These are phyloP conservation scores for Julus scanicus DNA, from an alignment of 2,888 invertebrate species.

Conservation along the genomic window DNA sequence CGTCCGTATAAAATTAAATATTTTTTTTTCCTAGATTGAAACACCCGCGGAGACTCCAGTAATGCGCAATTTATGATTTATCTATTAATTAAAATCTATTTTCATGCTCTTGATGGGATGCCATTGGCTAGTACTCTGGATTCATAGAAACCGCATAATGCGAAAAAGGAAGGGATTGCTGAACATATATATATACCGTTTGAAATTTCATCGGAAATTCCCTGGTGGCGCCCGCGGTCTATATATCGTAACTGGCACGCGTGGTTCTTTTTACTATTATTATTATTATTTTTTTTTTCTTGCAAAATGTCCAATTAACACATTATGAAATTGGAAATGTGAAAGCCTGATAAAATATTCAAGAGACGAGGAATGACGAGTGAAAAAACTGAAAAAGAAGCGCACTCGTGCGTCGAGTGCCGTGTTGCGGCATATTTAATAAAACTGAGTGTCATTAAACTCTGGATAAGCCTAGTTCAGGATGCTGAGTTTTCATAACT, in stretches of 20 bases:
- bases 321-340: conserved; percentile 27
- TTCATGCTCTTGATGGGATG: not conserved
- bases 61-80: conserved; percentile 22
- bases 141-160: not conserved
- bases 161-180: too few relatives aligned
- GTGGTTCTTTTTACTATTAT: not conserved
- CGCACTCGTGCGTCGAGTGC: not conserved
- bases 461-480: not conserved
- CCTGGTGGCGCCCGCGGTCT: conserved; percentile 23
- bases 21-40: not conserved
- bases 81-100: conserved; percentile 33
- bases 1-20: conserved; percentile 1
- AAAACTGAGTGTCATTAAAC: conserved; percentile 4
- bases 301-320: not conserved
- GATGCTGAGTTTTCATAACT: conserved; percentile 10
- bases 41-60: not conserved
- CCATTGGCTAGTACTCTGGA: not conserved
- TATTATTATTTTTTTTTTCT: not conserved
- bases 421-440: conserved; percentile 1
- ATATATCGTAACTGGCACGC: not conserved
- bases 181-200: not conserved
- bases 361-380: not conserved
- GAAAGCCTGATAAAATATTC: conserved; percentile 25
- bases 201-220: conserved; percentile 21
- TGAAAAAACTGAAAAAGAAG: not conserved